Evolutionary conservation across 2,797 vertebrate genomes (phyloP).

Genomic region (Callimico goeldii): DNA sequence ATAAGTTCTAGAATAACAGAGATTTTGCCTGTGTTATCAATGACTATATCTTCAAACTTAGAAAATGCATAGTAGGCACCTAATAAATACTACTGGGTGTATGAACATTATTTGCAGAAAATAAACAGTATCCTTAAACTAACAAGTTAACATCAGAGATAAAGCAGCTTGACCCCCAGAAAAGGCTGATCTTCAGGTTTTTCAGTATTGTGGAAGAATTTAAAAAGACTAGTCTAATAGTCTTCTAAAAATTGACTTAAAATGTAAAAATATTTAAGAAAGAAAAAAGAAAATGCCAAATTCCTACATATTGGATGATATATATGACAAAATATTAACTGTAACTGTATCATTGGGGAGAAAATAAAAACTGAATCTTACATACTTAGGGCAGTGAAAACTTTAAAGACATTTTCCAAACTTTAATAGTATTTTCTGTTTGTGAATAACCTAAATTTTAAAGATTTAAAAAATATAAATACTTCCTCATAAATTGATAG

Average conservation of each 20-base stretch:
- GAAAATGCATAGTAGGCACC: background rate
- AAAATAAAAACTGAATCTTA: background rate
- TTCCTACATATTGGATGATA: background rate
- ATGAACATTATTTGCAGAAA: slow-evolving; percentile 8
- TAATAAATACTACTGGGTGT: background rate
- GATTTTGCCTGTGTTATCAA: background rate
- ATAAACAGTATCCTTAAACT: background rate
- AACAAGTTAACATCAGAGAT: background rate
- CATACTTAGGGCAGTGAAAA: background rate
- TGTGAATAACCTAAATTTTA: background rate
- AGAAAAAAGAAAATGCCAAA: background rate
- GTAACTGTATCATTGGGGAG: background rate
- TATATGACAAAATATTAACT: background rate
- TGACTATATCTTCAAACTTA: background rate
- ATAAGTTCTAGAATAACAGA: background rate
- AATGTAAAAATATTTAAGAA: background rate
- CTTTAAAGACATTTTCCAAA: background rate
- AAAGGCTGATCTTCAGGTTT: background rate
- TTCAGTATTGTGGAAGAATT: background rate
- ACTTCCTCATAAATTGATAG: background rate
- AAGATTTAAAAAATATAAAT: background rate
- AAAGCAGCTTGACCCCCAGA: background rate
- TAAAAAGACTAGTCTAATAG: background rate
- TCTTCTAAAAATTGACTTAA: background rate
- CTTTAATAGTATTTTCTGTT: background rate